Conservation (phyloP, 1,140 invertebrate genomes). For the Lucilia sericata region DNA sequence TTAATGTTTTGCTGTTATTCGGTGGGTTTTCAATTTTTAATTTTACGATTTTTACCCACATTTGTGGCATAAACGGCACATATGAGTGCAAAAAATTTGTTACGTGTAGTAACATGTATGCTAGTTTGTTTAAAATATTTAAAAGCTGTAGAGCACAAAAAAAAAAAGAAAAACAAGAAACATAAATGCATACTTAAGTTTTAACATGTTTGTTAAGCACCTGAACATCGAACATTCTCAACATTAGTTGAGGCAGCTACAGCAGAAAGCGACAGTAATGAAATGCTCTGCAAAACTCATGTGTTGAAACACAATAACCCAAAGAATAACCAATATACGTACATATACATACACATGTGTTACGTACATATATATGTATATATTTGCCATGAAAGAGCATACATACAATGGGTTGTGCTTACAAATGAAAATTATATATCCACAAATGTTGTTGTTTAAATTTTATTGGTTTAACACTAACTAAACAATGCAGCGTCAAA, state of each 20-base stretch:
- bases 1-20: not conserved
- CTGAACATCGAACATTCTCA: not conserved
- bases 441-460: no score
- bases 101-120: not conserved
- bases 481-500: no score
- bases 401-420: no score
- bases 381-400: no score
- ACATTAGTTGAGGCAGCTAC: not conserved
- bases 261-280: not conserved
- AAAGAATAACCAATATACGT: no score
- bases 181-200: slow-evolving; percentile 16
- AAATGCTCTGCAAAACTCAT: not conserved
- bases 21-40: slow-evolving; percentile 1
- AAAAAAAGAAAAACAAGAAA: not conserved
- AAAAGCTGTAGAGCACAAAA: not conserved
- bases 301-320: no score
- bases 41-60: slow-evolving; percentile 24
- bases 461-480: no score
- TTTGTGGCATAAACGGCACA: not conserved
- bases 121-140: not conserved
- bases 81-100: not conserved
- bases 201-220: slow-evolving; percentile 29
- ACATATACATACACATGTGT: no score
- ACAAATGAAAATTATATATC: no score
- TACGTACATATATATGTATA: no score